Percentiles rank a stretch among this genome's conserved stretches.
Conservation (phyloP, 2,888 invertebrate genomes). For the Pemphredon lugubris region DNA sequence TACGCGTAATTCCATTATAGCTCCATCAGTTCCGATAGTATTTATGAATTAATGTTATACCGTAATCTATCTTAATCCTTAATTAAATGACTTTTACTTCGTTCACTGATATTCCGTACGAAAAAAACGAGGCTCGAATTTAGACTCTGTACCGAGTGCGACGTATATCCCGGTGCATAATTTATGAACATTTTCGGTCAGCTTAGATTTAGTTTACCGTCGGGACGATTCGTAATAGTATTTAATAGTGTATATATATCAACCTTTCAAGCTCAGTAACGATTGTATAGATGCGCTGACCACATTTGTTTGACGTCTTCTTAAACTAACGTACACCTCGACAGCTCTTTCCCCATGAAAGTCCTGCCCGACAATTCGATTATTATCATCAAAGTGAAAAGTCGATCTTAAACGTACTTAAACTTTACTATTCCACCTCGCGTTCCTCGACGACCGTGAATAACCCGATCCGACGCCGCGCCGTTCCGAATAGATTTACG, state of each 20-base stretch:
- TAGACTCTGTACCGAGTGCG: background rate
- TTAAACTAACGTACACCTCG: background rate
- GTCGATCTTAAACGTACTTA: background rate
- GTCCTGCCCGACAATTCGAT: background rate
- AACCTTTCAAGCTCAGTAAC: constrained; percentile 64
- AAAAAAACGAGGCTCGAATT: background rate
- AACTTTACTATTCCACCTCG: too few relatives aligned
- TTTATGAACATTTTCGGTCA: constrained; percentile 16
- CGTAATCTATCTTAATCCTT: background rate
- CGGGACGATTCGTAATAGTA: constrained; percentile 23
- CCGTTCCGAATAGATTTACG: too few relatives aligned
- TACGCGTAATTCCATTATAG: too few relatives aligned
- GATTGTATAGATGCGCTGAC: constrained; percentile 60
- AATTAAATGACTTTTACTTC: background rate
- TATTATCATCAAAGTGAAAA: background rate
- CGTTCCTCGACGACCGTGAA: too few relatives aligned
- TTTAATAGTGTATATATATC: constrained; percentile 43
- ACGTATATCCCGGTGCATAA: background rate
- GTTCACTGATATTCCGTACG: background rate
- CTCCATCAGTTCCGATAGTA: too few relatives aligned
- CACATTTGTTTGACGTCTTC: constrained; percentile 13
- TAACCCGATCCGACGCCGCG: too few relatives aligned
- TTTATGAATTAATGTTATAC: too few relatives aligned
- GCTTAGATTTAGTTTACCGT: constrained; percentile 22
- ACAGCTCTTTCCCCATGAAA: background rate